Conservation (phyloP, 2,797 vertebrate genomes). For the Ibycter americanus region DNA sequence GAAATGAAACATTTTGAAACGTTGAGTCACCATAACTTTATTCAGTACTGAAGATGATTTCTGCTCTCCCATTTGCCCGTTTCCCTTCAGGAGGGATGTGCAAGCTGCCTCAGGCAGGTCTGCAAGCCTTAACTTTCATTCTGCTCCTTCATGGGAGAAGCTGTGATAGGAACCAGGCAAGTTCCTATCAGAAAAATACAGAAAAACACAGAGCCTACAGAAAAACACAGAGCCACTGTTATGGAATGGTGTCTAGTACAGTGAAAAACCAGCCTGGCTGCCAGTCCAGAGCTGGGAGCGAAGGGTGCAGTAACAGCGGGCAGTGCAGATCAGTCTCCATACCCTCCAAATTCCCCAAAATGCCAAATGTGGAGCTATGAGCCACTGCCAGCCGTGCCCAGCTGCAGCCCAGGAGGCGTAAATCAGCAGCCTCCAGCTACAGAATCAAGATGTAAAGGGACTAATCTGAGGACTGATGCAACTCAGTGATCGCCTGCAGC, state of each 20-base stretch:
- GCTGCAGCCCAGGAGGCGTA: background rate
- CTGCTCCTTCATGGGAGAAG: background rate
- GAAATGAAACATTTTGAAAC: background rate
- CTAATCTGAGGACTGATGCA: background rate
- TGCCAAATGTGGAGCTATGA: background rate
- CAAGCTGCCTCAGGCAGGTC: background rate
- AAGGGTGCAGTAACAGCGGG: background rate
- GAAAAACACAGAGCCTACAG: background rate
- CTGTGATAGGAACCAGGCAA: background rate
- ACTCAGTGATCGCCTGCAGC: accelerated
- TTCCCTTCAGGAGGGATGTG: background rate
- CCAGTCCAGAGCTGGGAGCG: background rate
- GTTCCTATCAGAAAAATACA: no score
- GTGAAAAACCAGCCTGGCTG: background rate
- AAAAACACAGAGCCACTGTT: background rate
- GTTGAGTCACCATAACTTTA: background rate
- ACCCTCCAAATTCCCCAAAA: background rate
- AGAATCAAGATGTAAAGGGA: background rate
- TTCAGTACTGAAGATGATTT: background rate
- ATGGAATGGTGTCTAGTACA: background rate
- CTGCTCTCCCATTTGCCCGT: background rate
- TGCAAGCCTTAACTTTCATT: background rate
- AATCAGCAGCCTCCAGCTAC: background rate
- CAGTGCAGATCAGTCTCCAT: accelerated
- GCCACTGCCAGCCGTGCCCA: background rate